Conservation (phyloP, 2,113 vertebrate genomes). For the Rana temporaria region DNA sequence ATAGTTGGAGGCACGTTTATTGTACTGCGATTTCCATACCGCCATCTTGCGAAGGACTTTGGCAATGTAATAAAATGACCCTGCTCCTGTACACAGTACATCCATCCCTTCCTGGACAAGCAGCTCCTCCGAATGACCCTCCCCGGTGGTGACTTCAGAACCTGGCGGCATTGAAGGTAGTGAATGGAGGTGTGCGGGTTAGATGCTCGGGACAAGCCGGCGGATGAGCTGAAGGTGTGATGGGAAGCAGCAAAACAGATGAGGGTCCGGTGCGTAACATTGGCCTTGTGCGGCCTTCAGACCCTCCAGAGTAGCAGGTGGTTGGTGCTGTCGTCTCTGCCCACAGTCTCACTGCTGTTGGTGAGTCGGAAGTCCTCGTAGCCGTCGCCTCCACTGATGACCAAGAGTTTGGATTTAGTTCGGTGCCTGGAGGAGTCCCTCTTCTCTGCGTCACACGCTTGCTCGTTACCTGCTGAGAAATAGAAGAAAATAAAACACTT, state of each 20-base stretch:
- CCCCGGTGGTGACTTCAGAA: slow-evolving; percentile 1
- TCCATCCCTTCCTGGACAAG: neutral
- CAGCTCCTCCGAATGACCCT: neutral
- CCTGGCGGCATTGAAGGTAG: neutral
- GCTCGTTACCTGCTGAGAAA: slow-evolving; percentile 74
- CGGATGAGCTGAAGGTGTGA: slow-evolving; percentile 13
- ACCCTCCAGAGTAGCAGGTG: slow-evolving; percentile 95
- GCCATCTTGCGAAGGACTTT: slow-evolving; percentile 4
- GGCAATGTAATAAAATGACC: slow-evolving; percentile 11
- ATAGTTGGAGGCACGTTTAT: neutral
- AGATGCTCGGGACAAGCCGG: slow-evolving; percentile 14
- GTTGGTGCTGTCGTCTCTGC: slow-evolving; percentile 96
- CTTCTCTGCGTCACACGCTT: slow-evolving; percentile 74
- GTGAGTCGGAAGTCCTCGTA: slow-evolving; percentile 96
- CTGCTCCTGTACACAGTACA: slow-evolving; percentile 10
- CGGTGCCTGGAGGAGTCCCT: slow-evolving; percentile 74
- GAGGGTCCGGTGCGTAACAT: neutral
- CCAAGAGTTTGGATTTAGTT: slow-evolving; percentile 85
- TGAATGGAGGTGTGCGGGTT: neutral
- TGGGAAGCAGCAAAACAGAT: slow-evolving; percentile 8
- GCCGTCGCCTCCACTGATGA: slow-evolving; percentile 94
- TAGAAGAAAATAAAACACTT: neutral
- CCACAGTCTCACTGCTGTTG: slow-evolving; percentile 92
- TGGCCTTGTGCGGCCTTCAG: slow-evolving; percentile 69
- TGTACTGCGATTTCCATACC: neutral